Percentiles rank a stretch among this genome's conserved stretches.
Conservation (phyloP, 2,888 invertebrate genomes). For the Hoplodrina ambigua region DNA sequence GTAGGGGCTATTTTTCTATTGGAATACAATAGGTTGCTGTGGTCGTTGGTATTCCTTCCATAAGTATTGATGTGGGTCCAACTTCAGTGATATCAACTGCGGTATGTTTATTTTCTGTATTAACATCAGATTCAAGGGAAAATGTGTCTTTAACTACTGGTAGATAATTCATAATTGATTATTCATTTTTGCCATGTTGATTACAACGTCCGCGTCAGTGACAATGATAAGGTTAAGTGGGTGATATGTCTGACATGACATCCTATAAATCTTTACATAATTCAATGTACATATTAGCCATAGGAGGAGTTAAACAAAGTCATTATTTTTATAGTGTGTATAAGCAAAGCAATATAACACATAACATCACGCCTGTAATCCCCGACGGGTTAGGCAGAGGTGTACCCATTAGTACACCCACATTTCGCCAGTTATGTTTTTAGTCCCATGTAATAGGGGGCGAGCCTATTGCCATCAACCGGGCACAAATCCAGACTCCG, state of each 20-base stretch:
- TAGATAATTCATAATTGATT: no score
- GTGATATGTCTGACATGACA: conserved; percentile 3
- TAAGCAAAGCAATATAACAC: no score
- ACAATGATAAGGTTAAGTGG: conserved; percentile 16
- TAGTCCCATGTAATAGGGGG: no score
- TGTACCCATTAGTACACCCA: no score
- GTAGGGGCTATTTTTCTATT: conserved; percentile 6
- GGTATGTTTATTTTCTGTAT: not conserved
- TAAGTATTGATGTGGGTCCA: not conserved
- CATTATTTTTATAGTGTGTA: not conserved
- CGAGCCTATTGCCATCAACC: no score
- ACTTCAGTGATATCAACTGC: not conserved
- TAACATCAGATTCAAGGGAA: not conserved
- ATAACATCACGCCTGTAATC: no score
- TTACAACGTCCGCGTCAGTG: not conserved
- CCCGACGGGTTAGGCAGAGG: no score
- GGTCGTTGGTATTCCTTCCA: not conserved
- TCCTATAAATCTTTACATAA: conserved; percentile 9
- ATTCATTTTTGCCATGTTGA: not conserved
- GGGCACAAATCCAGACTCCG: no score
- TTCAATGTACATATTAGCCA: conserved; percentile 6
- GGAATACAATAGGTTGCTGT: conserved; percentile 16
- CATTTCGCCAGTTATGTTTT: no score
- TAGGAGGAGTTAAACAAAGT: not conserved
- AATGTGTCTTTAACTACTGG: no score